Evolutionary conservation across 2,888 invertebrate species (phyloP).

Genomic region (Pyrrhosoma nymphula): DNA sequence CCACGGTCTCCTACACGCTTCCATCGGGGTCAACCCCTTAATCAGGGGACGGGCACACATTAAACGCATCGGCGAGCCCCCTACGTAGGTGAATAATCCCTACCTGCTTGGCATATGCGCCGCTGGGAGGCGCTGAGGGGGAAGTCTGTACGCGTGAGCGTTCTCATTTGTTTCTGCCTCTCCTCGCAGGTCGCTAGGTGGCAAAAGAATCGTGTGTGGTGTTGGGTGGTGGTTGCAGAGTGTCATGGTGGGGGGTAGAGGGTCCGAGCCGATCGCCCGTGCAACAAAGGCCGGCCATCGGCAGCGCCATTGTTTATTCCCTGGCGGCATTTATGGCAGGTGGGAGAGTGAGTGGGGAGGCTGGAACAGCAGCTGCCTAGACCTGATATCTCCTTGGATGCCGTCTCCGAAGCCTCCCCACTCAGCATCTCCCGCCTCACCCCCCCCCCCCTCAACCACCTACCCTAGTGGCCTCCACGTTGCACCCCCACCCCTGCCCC

Average conservation of each 20-base stretch:
- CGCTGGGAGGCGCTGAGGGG: not conserved
- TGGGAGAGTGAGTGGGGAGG: too few relatives aligned
- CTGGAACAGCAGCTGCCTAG: not conserved
- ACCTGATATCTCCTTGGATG: not conserved
- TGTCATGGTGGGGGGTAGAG: not conserved
- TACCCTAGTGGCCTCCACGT: not conserved
- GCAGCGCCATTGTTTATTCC: conserved; percentile 3
- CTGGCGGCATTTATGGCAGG: not conserved
- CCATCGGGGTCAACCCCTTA: not conserved
- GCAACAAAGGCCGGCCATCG: conserved; percentile 15
- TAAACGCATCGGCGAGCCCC: not conserved
- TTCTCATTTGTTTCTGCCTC: conserved; percentile 17
- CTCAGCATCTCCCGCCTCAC: not conserved
- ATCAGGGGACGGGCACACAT: not conserved
- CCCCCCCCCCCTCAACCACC: not conserved
- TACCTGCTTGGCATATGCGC: not conserved
- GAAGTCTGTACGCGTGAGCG: not conserved
- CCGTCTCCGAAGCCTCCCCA: not conserved
- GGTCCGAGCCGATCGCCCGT: not conserved
- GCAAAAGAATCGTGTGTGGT: not conserved
- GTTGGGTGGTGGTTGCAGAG: not conserved
- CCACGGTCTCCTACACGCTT: not conserved
- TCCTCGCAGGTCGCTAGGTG: conserved; percentile 1
- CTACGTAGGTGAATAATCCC: not conserved
- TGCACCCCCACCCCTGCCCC: not conserved